Conservation (phyloP, 1,140 invertebrate genomes). For the Hyposmocoma kahamanoa region DNA sequence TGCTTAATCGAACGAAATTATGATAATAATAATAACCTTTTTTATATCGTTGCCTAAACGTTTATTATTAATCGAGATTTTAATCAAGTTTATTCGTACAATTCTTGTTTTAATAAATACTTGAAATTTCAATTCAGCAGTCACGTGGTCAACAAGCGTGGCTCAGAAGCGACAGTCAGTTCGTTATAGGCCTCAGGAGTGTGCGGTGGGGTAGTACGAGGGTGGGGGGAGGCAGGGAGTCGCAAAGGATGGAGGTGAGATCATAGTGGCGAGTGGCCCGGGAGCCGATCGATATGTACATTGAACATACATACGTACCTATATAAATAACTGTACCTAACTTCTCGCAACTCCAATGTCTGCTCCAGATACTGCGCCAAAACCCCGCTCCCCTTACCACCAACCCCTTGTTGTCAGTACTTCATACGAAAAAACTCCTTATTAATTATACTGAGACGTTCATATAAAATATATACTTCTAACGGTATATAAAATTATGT, state of each 20-base stretch:
- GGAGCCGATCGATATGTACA: conserved; percentile 72
- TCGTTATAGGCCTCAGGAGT: conserved; percentile 52
- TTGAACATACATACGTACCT: conserved; percentile 67
- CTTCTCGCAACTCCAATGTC: conserved; percentile 67
- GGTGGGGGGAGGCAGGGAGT: conserved; percentile 36
- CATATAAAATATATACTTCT: no score
- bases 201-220: conserved; percentile 39
- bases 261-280: conserved; percentile 69
- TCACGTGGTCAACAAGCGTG: conserved; percentile 18
- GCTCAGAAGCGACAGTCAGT: conserved; percentile 32
- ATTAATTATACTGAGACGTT: conserved; percentile 4
- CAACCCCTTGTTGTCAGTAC: conserved; percentile 16
- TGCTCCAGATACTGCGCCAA: conserved; percentile 68
- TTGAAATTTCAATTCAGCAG: no score
- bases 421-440: not conserved
- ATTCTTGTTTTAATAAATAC: no score
- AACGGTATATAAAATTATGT: no score
- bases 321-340: conserved; percentile 65
- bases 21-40: no score
- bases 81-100: no score
- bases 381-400: conserved; percentile 37
- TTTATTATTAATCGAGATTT: no score
- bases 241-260: conserved; percentile 68
- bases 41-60: no score
- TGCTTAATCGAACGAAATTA: no score